Base-by-base conservation (phyloP, 2,113 vertebrate species). In the Protomyctophum bolini region DNA sequence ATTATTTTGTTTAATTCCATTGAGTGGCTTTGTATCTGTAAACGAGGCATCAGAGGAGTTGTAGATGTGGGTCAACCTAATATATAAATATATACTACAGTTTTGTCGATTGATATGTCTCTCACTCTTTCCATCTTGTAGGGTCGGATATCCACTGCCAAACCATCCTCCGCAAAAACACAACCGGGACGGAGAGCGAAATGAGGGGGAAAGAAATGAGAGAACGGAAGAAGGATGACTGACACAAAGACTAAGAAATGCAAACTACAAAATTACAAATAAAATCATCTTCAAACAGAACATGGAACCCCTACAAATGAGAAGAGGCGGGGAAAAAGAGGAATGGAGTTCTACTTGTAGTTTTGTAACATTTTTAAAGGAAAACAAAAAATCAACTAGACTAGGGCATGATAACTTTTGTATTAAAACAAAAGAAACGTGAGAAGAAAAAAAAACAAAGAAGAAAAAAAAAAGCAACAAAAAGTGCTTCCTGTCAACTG, bases 121-220 rank as follows among this genome's bases (percentile, higher is more conserved):
- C 29, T 73, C 62, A 21, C 21, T 21, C 21, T 21, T 21, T 83
- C 41, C 87, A 51, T 86, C 69, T 76, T 71, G 9, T 83, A 98
- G 96, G 95, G 93, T 87, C 88, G 89, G 91, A 96, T 94, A 92
- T 95, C 94, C 75, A 96, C 96, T 94, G 96, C 95, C 92, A 98
- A 95, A 94, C 90, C 92, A 88, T 94, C 92, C 90, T 92, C 87
- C 72, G 89, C 87, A 66, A 90, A 90, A 88, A 74, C 83, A 80
- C 85, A 84, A 77, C 72, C 80, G 10, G 91, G 82, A 55, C 79
- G 93, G 66, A 88, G 66, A 90, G 83, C 90, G 82, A 94, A 93
- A 86, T 87, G 86, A 93, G 83, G 33, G 21, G 33, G 56, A 56
- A 61, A 3, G 9, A 29, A 65, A 11, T 46, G 70, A 79, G 47